Evolutionary conservation across 2,113 vertebrate genomes (phyloP), one percentile per base, ranked within the genome.

Genomic region (Cariama cristata): DNA sequence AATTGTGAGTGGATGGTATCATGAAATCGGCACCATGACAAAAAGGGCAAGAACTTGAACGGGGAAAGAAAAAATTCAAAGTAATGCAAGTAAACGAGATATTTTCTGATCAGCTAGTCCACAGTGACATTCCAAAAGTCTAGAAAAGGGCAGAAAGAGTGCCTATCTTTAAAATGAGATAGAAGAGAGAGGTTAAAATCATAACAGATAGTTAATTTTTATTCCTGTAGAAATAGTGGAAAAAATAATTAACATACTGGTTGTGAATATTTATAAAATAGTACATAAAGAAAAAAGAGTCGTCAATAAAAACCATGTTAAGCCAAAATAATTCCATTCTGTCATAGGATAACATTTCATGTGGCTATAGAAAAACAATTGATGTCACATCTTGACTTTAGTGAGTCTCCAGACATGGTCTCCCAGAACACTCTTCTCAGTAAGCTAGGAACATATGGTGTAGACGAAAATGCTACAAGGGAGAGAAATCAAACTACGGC

Each of bases 381-480:
- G 35, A 60, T 58, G 24, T n/a, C 24, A 60, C 7, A 9, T 73
- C 68, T 88, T 91, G 45, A 79, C 86, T 96, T 93, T 45, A 88
- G 24, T 47, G 17, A 91, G 17, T 12, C 32, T 55, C 17, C 7
- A 40, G 86, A 91, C 83, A 38, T 16, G 14, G 45, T 80, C 63
- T 95, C 32, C 45, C 69, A 62, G 32, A 91, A 88, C 38, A 71
- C 26, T 62, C 72, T 66, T 50, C 6, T 66, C 92, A 90, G 24
- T 62, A 73, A 96, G 45, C 13, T 73, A 23, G 67, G 42, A 96
- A 94, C 75, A 96, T 92, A 91, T 81, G 86, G 76, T 77, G 55
- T 91, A 59, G 33, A 50, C 30, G 26, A 91, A 96, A 91, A 77
- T 38, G 55, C 42, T 96, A 63, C 38, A 77, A 62, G 47, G 27